These are phyloP conservation scores for Operophtera brumata DNA, from an alignment of 2,888 invertebrate species.

Conservation along the genomic window DNA sequence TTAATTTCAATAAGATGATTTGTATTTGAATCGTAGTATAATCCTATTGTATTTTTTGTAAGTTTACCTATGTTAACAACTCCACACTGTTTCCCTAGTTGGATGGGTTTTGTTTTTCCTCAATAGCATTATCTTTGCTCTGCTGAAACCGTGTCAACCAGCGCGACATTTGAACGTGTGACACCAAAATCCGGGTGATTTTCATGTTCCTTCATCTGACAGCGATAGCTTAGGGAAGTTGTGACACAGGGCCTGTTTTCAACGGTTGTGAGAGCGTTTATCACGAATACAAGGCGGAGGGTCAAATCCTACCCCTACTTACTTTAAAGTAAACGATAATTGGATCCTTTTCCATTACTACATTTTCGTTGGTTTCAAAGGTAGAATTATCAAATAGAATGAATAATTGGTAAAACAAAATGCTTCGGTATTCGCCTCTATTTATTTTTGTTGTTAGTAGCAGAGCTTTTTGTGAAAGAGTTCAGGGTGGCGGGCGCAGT, in stretches of 20 bases:
- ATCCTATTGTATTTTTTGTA: not conserved
- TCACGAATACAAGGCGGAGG: not conserved
- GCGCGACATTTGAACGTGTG: slow-evolving; percentile 28
- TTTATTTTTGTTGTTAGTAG: too few species aligned
- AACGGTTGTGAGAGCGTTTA: slow-evolving; percentile 15
- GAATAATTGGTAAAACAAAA: too few species aligned
- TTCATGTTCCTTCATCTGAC: slow-evolving; percentile 26
- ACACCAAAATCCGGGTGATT: slow-evolving; percentile 28
- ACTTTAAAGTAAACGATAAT: too few species aligned
- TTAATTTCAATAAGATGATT: not conserved
- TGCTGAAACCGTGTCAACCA: slow-evolving; percentile 8
- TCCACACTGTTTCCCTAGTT: not conserved
- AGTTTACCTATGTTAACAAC: not conserved
- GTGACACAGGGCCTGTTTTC: slow-evolving; percentile 10
- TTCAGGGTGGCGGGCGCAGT: too few species aligned
- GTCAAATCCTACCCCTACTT: not conserved
- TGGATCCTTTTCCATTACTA: too few species aligned
- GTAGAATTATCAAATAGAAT: too few species aligned
- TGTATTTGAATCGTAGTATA: not conserved
- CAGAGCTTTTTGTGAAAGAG: too few species aligned
- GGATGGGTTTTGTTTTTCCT: not conserved
- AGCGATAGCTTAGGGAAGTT: slow-evolving; percentile 19
- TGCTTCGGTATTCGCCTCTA: too few species aligned
- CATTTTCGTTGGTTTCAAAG: too few species aligned
- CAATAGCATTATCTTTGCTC: slow-evolving; percentile 3